Conservation (phyloP, 2,888 invertebrate genomes). For the Corbicula japonica region DNA sequence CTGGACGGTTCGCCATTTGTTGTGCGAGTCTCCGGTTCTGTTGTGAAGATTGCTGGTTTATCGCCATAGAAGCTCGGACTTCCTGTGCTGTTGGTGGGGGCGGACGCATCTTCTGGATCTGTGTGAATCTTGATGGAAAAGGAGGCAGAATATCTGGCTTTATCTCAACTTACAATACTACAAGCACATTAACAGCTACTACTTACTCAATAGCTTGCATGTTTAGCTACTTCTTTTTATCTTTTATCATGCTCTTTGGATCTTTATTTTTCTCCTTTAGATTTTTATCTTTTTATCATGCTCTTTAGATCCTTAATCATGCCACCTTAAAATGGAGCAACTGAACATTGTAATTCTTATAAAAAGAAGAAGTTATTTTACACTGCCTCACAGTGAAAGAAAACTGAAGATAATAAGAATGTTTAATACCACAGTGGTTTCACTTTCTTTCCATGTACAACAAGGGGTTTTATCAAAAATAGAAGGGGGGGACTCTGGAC, state of each 20-base stretch:
- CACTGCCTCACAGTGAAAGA: too few relatives aligned
- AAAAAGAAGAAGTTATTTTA: too few relatives aligned
- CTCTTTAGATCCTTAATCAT: conserved; percentile 17
- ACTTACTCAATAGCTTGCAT: conserved; percentile 25
- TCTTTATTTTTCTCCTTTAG: too few relatives aligned
- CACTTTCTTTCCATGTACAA: too few relatives aligned
- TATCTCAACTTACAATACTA: conserved; percentile 8
- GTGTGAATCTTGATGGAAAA: conserved; percentile 81
- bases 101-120: conserved; percentile 77
- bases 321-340: too few relatives aligned
- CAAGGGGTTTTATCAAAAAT: too few relatives aligned
- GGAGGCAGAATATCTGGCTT: conserved; percentile 14
- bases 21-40: conserved; percentile 87
- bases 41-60: conserved; percentile 79
- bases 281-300: conserved; percentile 9
- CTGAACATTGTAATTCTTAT: too few relatives aligned
- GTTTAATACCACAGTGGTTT: too few relatives aligned
- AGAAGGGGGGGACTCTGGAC: too few relatives aligned
- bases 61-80: conserved; percentile 80
- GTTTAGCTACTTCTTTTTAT: too few relatives aligned
- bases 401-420: too few relatives aligned
- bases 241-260: too few relatives aligned
- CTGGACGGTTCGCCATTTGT: conserved; percentile 88
- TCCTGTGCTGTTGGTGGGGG: conserved; percentile 74
- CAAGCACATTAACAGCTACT: conserved; percentile 12